phyloP scores from a whole-genome alignment of 2,113 vertebrate species.

The Phyllopteryx taeniolatus region DNA sequence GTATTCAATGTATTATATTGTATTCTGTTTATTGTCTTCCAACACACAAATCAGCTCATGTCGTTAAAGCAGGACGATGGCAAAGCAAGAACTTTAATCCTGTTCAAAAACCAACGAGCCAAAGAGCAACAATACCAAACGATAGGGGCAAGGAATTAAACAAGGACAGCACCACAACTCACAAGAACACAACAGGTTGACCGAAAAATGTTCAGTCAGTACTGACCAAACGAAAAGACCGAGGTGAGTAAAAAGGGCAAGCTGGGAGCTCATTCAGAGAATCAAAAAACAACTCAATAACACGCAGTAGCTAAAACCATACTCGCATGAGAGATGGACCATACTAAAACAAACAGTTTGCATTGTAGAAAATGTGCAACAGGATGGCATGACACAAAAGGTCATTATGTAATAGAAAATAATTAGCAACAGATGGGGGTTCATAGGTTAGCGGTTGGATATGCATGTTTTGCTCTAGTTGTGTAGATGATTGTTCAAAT shows the following conservation, averaged over 20 bases:
- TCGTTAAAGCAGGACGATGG: too few relatives aligned
- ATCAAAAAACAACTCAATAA: neutral
- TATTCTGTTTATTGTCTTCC: too few relatives aligned
- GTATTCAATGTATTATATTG: too few relatives aligned
- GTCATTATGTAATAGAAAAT: constrained; percentile 31
- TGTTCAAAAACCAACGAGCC: neutral
- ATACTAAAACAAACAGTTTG: neutral
- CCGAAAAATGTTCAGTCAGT: too few relatives aligned
- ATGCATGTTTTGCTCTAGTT: constrained; percentile 63
- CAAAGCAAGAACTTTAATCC: neutral
- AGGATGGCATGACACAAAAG: constrained; percentile 3
- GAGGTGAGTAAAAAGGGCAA: neutral
- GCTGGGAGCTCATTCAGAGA: too few relatives aligned
- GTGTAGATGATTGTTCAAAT: constrained; percentile 63
- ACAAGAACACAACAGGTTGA: neutral
- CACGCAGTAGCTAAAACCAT: neutral
- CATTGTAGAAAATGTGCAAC: neutral
- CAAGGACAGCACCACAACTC: neutral
- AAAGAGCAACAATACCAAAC: too few relatives aligned
- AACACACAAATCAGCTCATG: too few relatives aligned
- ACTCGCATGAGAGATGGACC: too few relatives aligned
- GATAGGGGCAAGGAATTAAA: too few relatives aligned
- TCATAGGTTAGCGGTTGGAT: constrained; percentile 39
- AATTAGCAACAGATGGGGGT: constrained; percentile 49
- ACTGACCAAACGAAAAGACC: neutral